These are phyloP conservation scores for Cylindroiulus punctatus DNA, from an alignment of 2,888 invertebrate genomes.

Conservation along the genomic window DNA sequence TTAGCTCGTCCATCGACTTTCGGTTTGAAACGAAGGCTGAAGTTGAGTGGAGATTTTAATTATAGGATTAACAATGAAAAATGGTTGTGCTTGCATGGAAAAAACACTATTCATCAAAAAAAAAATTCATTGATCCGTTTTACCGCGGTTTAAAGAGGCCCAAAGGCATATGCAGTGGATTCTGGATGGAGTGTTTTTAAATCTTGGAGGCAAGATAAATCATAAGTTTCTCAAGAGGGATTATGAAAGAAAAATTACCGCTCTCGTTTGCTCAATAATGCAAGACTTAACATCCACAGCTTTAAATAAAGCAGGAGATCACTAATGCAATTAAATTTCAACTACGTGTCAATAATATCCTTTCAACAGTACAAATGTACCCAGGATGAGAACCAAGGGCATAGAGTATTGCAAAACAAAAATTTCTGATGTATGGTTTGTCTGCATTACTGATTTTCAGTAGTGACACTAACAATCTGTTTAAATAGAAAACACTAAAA, in stretches of 20 bases:
- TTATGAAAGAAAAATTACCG: neutral
- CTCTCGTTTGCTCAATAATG: neutral
- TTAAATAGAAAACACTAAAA: too few relatives aligned
- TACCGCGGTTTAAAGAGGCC: neutral
- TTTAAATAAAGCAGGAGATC: neutral
- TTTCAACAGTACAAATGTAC: too few relatives aligned
- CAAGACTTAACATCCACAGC: neutral
- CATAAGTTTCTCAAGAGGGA: neutral
- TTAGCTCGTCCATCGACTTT: neutral
- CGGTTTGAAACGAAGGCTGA: neutral
- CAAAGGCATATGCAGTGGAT: neutral
- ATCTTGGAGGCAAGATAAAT: neutral
- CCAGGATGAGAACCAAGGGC: too few relatives aligned
- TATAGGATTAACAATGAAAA: neutral
- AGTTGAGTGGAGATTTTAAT: neutral
- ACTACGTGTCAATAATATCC: too few relatives aligned
- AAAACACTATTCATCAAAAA: slow-evolving; percentile 3
- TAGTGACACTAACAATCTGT: too few relatives aligned
- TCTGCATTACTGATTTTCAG: too few relatives aligned
- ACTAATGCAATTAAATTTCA: too few relatives aligned
- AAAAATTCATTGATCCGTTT: slow-evolving; percentile 11
- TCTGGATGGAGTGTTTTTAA: neutral
- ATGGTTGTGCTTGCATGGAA: neutral
- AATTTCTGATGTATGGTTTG: too few relatives aligned
- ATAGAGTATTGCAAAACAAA: too few relatives aligned